Evolutionary conservation across 23 tunicate species (phyloP).

Genomic region (Corella eumyota): DNA sequence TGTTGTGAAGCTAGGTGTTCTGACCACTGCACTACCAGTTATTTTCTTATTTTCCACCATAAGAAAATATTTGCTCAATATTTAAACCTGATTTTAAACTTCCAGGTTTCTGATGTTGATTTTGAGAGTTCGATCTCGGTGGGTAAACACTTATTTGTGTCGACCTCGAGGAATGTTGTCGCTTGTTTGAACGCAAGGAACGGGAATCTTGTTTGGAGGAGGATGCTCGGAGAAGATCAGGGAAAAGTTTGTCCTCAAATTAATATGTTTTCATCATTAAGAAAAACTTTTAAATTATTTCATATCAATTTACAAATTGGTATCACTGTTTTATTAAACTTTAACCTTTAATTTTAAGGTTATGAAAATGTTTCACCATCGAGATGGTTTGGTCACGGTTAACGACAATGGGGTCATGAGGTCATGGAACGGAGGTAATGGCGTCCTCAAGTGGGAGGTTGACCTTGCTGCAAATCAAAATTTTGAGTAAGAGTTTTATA

Average conservation of each 20-base stretch:
- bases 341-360: conserved; percentile 6
- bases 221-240: conserved; percentile 5
- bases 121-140: conserved; percentile 19
- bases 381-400: conserved; percentile 38
- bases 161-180: conserved; percentile 5
- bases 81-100: no score
- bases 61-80: no score
- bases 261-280: no score
- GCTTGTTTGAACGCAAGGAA: conserved; percentile 21
- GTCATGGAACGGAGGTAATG: conserved; percentile 40
- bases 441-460: conserved; percentile 63
- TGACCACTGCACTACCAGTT: no score
- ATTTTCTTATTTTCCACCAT: no score
- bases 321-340: no score
- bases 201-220: conserved; percentile 22
- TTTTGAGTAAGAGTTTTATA: no score
- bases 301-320: no score
- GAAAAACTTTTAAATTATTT: no score
- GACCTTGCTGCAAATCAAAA: no score
- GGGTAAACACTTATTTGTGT: conserved; percentile 20
- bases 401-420: conserved; percentile 31
- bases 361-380: conserved; percentile 2
- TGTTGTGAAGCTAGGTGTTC: no score
- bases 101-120: conserved; percentile 1
- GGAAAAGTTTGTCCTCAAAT: no score